Conservation (phyloP, 1,140 invertebrate genomes). For the Brachionus koreanus region DNA sequence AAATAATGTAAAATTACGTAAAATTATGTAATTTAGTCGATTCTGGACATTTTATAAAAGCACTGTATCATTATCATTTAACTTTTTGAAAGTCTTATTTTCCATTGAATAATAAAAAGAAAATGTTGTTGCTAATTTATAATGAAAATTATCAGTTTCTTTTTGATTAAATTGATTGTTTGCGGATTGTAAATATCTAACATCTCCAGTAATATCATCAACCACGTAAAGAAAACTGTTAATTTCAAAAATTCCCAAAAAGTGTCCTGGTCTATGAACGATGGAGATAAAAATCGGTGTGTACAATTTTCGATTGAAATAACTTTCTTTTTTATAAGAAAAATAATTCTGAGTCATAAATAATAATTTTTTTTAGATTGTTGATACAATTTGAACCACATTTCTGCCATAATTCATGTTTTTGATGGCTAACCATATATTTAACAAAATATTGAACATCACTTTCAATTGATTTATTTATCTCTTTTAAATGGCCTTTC, state of each 20-base stretch:
- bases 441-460: background rate
- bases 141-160: background rate
- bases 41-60: too few species aligned
- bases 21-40: too few species aligned
- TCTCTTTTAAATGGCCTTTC: background rate
- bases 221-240: background rate
- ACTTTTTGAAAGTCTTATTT: background rate
- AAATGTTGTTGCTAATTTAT: background rate
- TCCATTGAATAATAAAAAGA: background rate
- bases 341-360: background rate
- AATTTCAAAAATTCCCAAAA: background rate
- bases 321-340: constrained; percentile 13
- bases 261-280: background rate
- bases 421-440: background rate
- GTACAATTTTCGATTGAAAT: too few species aligned
- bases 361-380: background rate
- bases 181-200: background rate
- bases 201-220: background rate
- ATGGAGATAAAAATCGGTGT: too few species aligned
- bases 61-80: too few species aligned
- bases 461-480: background rate
- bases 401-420: background rate
- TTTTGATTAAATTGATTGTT: background rate
- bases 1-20: too few species aligned
- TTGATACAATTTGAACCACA: background rate